Evolutionary conservation across 92 coral and sea anemone genomes (phyloP).

Genomic region (Muricea muricata): DNA sequence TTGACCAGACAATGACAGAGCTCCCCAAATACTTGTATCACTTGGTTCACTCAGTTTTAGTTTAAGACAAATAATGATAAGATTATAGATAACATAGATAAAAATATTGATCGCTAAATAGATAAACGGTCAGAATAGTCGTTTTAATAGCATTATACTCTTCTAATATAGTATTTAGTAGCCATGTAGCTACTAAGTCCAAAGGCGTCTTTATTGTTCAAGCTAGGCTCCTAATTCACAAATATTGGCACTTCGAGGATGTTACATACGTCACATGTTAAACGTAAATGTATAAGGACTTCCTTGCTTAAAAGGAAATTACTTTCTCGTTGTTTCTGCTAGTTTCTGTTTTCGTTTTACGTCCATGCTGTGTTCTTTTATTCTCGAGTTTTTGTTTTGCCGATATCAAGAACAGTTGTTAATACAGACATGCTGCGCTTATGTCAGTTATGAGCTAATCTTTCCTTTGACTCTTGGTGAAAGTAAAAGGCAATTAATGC

Average conservation of each 20-base stretch:
- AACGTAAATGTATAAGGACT: background rate
- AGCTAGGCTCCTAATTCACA: too few relatives aligned
- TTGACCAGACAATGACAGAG: too few relatives aligned
- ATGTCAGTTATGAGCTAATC: background rate
- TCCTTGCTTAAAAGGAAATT: background rate
- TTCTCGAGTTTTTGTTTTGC: background rate
- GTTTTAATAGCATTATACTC: too few relatives aligned
- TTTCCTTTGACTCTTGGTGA: background rate
- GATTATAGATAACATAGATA: too few relatives aligned
- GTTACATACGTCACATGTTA: background rate
- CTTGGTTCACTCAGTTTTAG: too few relatives aligned
- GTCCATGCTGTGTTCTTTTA: background rate
- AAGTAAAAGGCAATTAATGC: background rate
- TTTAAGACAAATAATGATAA: too few relatives aligned
- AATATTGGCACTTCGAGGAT: background rate
- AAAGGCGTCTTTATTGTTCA: too few relatives aligned
- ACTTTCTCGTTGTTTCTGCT: background rate
- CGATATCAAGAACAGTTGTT: background rate
- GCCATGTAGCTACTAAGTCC: too few relatives aligned
- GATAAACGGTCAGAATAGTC: too few relatives aligned
- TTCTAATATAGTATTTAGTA: too few relatives aligned
- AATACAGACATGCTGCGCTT: background rate
- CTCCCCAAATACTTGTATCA: too few relatives aligned
- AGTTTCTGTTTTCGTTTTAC: background rate
- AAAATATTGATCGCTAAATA: too few relatives aligned